phyloP scores from a whole-genome alignment of 2,113 vertebrate genomes.

The Guaruba guarouba region DNA sequence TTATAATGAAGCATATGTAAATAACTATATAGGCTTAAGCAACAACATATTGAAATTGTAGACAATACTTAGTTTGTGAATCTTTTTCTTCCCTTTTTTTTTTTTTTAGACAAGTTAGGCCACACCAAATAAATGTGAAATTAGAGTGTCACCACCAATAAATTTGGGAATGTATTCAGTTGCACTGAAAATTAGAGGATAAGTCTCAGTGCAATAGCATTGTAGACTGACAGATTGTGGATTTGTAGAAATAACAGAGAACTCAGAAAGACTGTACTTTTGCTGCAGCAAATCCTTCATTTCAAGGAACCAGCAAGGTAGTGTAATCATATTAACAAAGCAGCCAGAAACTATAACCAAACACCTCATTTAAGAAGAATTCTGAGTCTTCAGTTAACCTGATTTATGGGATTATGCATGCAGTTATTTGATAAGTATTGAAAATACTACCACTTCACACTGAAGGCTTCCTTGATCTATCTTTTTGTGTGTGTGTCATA shows the following conservation, averaged over 20 bases:
- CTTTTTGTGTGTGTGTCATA: constrained; percentile 48
- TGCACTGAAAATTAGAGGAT: constrained; percentile 74
- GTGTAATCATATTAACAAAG: constrained; percentile 72
- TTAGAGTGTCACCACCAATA: constrained; percentile 76
- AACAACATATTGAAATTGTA: constrained; percentile 77
- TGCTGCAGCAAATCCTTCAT: constrained; percentile 64
- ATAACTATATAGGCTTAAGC: constrained; percentile 69
- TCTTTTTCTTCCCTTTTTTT: background rate
- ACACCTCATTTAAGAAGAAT: constrained; percentile 69
- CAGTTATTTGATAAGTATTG: constrained; percentile 70
- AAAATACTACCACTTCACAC: constrained; percentile 56
- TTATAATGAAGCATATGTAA: constrained; percentile 80
- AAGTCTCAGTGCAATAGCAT: constrained; percentile 65
- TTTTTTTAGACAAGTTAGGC: background rate
- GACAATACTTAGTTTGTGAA: constrained; percentile 67
- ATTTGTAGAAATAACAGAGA: constrained; percentile 78
- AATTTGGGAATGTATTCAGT: constrained; percentile 71
- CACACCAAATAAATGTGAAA: constrained; percentile 73
- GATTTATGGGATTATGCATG: constrained; percentile 71
- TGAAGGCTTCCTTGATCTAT: constrained; percentile 58
- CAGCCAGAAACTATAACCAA: constrained; percentile 69
- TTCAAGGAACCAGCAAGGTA: constrained; percentile 70
- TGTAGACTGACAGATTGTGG: constrained; percentile 75
- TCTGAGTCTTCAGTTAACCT: constrained; percentile 62
- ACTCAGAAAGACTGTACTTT: constrained; percentile 59